A percentile compares a stretch with the other conserved stretches of the same genome.
These are phyloP conservation scores for Cherax quadricarinatus DNA, from an alignment of 1,140 invertebrate genomes.

Conservation along the genomic window DNA sequence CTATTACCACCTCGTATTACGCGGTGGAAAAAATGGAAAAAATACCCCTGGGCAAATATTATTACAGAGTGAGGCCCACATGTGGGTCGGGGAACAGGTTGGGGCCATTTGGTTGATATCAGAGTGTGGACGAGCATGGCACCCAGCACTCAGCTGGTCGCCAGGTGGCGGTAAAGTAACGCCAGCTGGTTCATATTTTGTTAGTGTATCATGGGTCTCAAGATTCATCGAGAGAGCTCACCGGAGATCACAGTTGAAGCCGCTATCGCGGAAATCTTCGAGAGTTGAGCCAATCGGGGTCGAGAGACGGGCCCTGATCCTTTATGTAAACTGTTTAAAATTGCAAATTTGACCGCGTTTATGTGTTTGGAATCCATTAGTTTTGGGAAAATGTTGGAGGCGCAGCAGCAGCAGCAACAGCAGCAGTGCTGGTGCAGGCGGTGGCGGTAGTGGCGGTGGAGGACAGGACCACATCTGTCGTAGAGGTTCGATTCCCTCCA, in stretches of 20 bases:
- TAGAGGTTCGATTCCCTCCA: neutral
- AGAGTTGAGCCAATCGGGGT: slow-evolving; percentile 10
- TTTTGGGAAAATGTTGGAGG: slow-evolving; percentile 28
- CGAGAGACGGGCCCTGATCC: slow-evolving; percentile 22
- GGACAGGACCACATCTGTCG: slow-evolving; percentile 36
- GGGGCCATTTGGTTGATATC: slow-evolving; percentile 44
- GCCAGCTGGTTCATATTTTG: no score
- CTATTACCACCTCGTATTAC: neutral
- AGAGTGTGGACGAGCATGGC: neutral
- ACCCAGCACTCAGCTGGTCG: no score
- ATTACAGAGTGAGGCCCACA: slow-evolving; percentile 2
- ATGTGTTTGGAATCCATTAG: slow-evolving; percentile 71
- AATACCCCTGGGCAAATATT: slow-evolving; percentile 24
- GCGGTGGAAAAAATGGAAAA: neutral
- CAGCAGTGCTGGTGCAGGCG: neutral
- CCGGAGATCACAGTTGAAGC: no score
- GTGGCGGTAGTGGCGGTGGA: neutral
- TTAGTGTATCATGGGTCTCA: no score
- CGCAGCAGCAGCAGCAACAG: no score
- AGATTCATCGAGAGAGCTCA: no score
- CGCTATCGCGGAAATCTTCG: neutral
- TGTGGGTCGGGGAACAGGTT: neutral
- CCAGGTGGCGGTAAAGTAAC: no score
- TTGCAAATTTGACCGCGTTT: slow-evolving; percentile 69
- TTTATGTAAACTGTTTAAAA: slow-evolving; percentile 67